Base-by-base conservation (phyloP, 2,888 invertebrate genomes). In the Lycophotia porphyrea region DNA sequence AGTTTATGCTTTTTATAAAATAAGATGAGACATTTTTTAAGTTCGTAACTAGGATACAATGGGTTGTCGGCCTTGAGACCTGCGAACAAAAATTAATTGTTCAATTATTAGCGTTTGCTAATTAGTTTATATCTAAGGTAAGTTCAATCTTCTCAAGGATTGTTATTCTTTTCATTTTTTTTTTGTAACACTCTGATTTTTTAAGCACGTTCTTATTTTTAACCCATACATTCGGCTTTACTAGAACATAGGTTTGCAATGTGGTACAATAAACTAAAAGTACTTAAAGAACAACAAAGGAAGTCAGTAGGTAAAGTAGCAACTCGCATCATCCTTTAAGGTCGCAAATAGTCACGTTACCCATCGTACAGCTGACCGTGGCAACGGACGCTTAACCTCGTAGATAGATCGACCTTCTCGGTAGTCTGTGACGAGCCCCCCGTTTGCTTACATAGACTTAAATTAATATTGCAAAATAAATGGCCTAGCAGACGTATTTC, bases 331-430 rank as follows among this genome's bases (percentile, higher is more conserved):
- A 39, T 55, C 8, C 27, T 13, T 34, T 34, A 39, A 55, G 27
- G 15, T 2, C 67, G 21, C 11, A 21, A 18, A 13, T 15, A 36
- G 49, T 64, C 42, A 81, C 44, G 15, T 69, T 36, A 67, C 27
- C 71, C 71, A 77, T 77, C 77, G 49, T 52, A 36, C 44, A 44
- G 64, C 49, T 82, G 80, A 71, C 78, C 67, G 67, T 82, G 70
- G 63, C 66, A 42, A 49, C 66, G 61, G 27, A 47, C 61, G 60
- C 82, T 58, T 67, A 71, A 76, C 80, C 82, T 82, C 55, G 80
- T 1, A 34, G 36, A 9, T 21, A 39, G 39, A 58, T 21, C 31
- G 71, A 60, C 80, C 80, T 80, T 76, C 49, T 69, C 52, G 27
- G 49, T 64, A n/a, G 31, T 13, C 24, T 24, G 42, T 11, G 82